Evolutionary conservation across 2,113 vertebrate genomes (phyloP).

Genomic region (Plestiodon gilberti): DNA sequence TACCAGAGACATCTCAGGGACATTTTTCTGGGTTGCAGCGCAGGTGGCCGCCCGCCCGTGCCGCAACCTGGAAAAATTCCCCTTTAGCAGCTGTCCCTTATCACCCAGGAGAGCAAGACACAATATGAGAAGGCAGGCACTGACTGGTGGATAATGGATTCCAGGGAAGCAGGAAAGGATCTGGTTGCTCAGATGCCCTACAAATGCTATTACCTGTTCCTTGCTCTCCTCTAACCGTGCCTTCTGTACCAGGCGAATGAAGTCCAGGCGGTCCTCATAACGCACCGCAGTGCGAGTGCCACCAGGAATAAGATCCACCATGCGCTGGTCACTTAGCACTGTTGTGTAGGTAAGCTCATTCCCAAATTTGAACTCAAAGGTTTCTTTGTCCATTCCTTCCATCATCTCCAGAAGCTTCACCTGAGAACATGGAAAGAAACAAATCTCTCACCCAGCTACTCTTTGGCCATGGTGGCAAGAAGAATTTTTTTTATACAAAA

Average conservation of each 20-base stretch:
- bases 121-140: background rate
- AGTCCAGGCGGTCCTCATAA: constrained; percentile 90
- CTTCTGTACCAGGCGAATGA: constrained; percentile 89
- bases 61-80: too few species aligned
- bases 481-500: background rate
- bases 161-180: background rate
- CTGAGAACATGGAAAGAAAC: constrained; percentile 63
- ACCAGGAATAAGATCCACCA: constrained; percentile 89
- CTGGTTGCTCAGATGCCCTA: background rate
- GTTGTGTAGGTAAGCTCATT: constrained; percentile 95
- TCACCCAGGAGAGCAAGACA: background rate
- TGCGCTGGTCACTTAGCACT: constrained; percentile 86
- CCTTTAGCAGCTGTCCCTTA: too few species aligned
- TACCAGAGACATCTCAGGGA: too few species aligned
- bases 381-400: constrained; percentile 95
- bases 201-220: constrained; percentile 85
- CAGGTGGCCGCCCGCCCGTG: too few species aligned
- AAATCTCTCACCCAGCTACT: background rate
- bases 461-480: background rate
- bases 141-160: background rate
- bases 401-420: constrained; percentile 96
- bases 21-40: too few species aligned
- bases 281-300: constrained; percentile 83
- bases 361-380: constrained; percentile 95
- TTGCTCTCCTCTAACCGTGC: constrained; percentile 91